Conservation (phyloP, 2,888 invertebrate genomes). For the Operophtera brumata region DNA sequence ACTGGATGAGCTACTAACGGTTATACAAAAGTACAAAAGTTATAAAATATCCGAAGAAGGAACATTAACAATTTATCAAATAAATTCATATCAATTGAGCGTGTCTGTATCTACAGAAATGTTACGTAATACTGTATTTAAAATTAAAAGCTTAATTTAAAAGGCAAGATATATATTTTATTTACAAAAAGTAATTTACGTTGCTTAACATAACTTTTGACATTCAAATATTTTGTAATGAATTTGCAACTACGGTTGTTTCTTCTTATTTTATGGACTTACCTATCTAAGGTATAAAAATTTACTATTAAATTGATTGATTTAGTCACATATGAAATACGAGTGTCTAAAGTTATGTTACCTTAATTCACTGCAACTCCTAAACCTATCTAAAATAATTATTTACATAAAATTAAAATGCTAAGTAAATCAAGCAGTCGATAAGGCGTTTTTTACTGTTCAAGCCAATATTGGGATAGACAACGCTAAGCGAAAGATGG, state of each 20-base stretch:
- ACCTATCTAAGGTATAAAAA: no score
- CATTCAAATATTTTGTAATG: not conserved
- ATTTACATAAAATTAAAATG: conserved; percentile 20
- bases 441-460: conserved; percentile 60
- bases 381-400: not conserved
- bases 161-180: conserved; percentile 31
- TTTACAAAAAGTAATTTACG: conserved; percentile 16
- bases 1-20: no score
- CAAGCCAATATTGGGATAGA: conserved; percentile 39
- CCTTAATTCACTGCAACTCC: not conserved
- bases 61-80: not conserved
- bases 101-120: conserved; percentile 23
- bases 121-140: conserved; percentile 25
- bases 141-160: conserved; percentile 13
- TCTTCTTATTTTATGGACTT: no score
- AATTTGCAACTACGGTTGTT: no score
- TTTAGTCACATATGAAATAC: not conserved
- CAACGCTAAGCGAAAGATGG: conserved; percentile 11
- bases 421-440: conserved; percentile 45
- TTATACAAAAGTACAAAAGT: not conserved
- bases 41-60: conserved; percentile 11
- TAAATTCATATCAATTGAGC: conserved; percentile 10
- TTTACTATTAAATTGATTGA: not conserved
- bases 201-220: not conserved
- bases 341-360: not conserved